Evolutionary conservation across 2,113 vertebrate genomes (phyloP).

Genomic region (Promerops cafer): DNA sequence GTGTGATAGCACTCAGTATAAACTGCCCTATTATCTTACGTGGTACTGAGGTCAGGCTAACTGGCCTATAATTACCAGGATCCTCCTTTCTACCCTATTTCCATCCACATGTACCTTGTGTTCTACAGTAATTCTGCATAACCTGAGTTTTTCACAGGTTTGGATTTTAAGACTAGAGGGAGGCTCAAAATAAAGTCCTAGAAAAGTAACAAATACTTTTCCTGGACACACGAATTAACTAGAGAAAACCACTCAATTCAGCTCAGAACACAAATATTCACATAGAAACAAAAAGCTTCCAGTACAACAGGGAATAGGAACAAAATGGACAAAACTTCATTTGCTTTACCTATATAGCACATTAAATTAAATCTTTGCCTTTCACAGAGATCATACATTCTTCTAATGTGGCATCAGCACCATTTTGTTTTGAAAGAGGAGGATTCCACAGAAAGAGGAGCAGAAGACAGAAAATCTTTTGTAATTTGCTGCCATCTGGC

Average conservation of each 20-base stretch:
- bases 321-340: neutral
- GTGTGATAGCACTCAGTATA: no score
- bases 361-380: neutral
- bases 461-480: neutral
- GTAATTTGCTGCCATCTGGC: constrained; percentile 66
- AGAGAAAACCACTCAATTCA: neutral
- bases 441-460: neutral
- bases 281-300: neutral
- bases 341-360: neutral
- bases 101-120: neutral
- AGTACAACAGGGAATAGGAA: neutral
- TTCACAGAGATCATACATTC: neutral
- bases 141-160: neutral
- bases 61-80: no score
- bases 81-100: no score
- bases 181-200: neutral
- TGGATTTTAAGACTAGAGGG: neutral
- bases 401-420: neutral
- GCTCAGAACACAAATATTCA: neutral
- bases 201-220: neutral
- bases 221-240: rapidly evolving
- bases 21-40: no score
- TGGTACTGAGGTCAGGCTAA: no score
- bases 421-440: neutral
- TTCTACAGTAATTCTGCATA: neutral